Conservation (phyloP, 2,888 invertebrate species). For the Hoplodrina ambigua region DNA sequence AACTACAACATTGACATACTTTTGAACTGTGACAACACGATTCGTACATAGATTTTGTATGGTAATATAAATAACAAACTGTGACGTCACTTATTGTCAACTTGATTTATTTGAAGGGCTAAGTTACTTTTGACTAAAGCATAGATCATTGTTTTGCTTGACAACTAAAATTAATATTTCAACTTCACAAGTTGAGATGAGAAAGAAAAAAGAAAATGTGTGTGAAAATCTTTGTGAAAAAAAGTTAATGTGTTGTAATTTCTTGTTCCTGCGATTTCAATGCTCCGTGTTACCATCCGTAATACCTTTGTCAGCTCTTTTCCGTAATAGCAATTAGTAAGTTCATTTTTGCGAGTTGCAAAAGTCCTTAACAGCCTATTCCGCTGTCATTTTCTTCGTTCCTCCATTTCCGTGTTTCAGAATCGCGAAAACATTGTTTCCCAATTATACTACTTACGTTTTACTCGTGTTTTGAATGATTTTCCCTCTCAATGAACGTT, state of each 20-base stretch:
- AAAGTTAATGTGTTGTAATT: slow-evolving; percentile 13
- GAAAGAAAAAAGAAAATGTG: neutral
- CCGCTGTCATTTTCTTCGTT: slow-evolving; percentile 1
- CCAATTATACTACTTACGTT: neutral
- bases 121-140: neutral
- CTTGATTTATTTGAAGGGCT: too few species aligned
- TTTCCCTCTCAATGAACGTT: neutral
- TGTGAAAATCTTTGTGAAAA: neutral
- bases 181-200: neutral
- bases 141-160: neutral
- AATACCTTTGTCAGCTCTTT: slow-evolving; percentile 6
- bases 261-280: slow-evolving; percentile 8
- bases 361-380: slow-evolving; percentile 3
- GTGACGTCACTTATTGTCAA: too few species aligned
- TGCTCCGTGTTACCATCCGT: neutral
- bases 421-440: slow-evolving; percentile 1
- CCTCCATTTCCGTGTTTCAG: neutral
- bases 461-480: neutral
- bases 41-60: too few species aligned
- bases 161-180: neutral
- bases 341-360: slow-evolving; percentile 9
- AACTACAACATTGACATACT: too few species aligned
- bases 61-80: too few species aligned
- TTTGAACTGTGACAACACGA: too few species aligned
- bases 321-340: slow-evolving; percentile 25